Base-by-base conservation (phyloP, 1,140 invertebrate species). In the Cotesia typhae region DNA sequence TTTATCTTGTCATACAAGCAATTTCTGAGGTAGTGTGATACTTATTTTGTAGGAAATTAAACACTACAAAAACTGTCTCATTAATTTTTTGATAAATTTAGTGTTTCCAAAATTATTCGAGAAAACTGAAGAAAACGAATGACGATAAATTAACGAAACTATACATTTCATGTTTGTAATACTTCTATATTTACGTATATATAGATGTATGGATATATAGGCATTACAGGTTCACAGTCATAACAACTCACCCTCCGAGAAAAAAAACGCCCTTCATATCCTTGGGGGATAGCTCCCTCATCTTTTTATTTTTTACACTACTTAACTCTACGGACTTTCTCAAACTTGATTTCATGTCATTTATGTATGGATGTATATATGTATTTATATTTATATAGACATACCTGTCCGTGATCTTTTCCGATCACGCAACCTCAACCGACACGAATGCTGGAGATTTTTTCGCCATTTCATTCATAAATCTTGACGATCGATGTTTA, bases 181-280 rank as follows among this genome's bases (percentile, higher is more conserved):
- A 47, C 17, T 17, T 47, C 2, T 47, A 47, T 47, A 28, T 47
- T 6, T 47, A 47, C 10, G 28, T 28, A 61, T 57, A 57, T 6
- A 28, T 61, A 61, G 79, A 84, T 82, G 78, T 77, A 82, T 83
- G 74, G 76, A 63, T 74, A 71, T 61, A 59, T 78, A 77, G 75
- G 70, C 78, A 81, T 77, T 77, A 76, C 73, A 71, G 74, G 70
- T 71, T 75, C 74, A 77, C 82, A 82, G 82, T 83, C 84, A 83
- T 82, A 84, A 84, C 84, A 84, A 83, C 76, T 74, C 79, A 77
- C 76, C 77, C 79, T 41, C 6, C 77, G 75, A 65, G 71, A 71
- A 75, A 75, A 77, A 81, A 81, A 78, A 76, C 79, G 76, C 80
- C 80, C 80, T 82, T 78, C 79, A 81, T 79, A 79, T 82, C 83